Conservation (phyloP, 2,797 vertebrate species). For the Spondyliosoma cantharus region DNA sequence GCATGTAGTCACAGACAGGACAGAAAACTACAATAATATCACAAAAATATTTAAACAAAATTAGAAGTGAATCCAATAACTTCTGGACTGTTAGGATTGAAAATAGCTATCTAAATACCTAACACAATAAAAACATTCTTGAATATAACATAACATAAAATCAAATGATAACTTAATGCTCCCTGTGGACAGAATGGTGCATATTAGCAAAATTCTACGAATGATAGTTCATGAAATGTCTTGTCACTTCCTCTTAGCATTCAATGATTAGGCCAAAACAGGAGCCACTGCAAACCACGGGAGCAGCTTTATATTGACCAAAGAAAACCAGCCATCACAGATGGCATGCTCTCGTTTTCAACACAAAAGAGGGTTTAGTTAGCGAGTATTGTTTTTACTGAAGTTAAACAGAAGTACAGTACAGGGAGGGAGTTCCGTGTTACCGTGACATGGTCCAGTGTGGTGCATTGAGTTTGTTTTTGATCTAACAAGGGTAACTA, state of each 20-base stretch:
- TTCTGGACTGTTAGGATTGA: background rate
- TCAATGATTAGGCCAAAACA: background rate
- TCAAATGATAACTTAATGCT: background rate
- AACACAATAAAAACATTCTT: background rate
- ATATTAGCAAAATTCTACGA: background rate
- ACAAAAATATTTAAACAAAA: background rate
- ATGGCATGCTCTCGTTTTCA: background rate
- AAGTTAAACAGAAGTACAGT: background rate
- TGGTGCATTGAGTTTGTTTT: slow-evolving; percentile 55
- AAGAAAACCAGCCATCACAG: background rate
- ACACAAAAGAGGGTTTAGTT: slow-evolving; percentile 8
- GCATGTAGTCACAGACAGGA: background rate
- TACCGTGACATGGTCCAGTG: slow-evolving; percentile 31
- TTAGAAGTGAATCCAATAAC: background rate
- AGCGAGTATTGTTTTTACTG: background rate
- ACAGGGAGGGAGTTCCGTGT: slow-evolving; percentile 9
- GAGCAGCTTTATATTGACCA: background rate
- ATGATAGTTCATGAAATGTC: background rate
- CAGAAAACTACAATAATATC: background rate
- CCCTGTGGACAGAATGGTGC: background rate
- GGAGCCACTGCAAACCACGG: background rate
- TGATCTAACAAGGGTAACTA: slow-evolving; percentile 61
- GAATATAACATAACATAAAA: background rate
- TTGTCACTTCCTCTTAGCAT: background rate
- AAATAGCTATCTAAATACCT: background rate